Percentiles rank a stretch among this genome's conserved stretches.
Evolutionary conservation across 2,888 invertebrate genomes (phyloP).

Genomic region (Diaphora mendica): DNA sequence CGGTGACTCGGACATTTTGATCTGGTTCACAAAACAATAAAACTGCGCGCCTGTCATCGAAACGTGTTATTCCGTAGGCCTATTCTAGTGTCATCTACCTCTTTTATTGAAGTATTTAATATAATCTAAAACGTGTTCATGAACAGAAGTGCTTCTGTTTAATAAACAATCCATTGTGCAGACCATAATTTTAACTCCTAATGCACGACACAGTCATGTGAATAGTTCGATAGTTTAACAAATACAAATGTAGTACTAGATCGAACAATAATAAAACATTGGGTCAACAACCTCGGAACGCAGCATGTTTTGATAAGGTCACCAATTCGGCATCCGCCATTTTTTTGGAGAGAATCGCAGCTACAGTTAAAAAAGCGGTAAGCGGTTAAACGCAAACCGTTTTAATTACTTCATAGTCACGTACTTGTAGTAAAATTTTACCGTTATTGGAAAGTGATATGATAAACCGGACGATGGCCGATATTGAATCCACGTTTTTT

Average conservation of each 20-base stretch:
- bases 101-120: constrained; percentile 35
- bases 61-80: constrained; percentile 66
- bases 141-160: constrained; percentile 40
- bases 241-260: constrained; percentile 49
- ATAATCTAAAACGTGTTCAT: constrained; percentile 41
- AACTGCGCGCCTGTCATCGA: constrained; percentile 69
- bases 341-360: constrained; percentile 68
- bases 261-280: constrained; percentile 58
- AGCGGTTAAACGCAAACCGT: constrained; percentile 74
- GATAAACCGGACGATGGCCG: constrained; percentile 63
- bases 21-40: constrained; percentile 82
- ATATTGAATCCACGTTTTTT: constrained; percentile 54
- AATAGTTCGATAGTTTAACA: constrained; percentile 43
- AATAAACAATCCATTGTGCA: constrained; percentile 55
- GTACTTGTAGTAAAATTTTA: constrained; percentile 76
- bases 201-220: constrained; percentile 40
- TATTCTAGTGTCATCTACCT: constrained; percentile 64
- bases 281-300: constrained; percentile 66
- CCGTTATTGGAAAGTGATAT: constrained; percentile 83
- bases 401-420: constrained; percentile 83
- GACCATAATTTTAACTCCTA: constrained; percentile 48
- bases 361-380: constrained; percentile 77
- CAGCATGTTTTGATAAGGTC: constrained; percentile 79
- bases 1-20: constrained; percentile 76
- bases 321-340: constrained; percentile 73